Base-by-base conservation (phyloP, 2,113 vertebrate species). In the Sylvilagus bachmani region DNA sequence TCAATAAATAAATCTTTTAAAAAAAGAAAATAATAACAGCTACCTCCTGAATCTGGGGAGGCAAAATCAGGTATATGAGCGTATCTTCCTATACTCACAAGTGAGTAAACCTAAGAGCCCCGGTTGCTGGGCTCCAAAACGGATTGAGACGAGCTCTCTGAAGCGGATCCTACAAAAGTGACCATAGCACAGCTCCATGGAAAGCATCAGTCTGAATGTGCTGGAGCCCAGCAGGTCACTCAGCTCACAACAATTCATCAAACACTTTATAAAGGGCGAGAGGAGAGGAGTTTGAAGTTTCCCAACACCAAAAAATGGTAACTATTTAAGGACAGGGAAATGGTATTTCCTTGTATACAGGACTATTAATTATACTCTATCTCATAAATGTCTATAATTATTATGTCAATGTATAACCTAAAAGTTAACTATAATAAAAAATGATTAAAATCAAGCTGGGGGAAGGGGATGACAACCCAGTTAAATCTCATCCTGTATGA, bases 401-500 rank as follows among this genome's bases (percentile, higher is more conserved):
- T 29, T 12, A 24, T 27, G 10, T 75, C 24, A 49, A 58, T 77
- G 36, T 36, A 12, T 29, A 69, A 49, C 13, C 5, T 53, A 19
- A 89, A 77, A 69, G 49, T 36, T 25, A 53, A 75, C 29, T 81
- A 77, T 1, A 24, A 31, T 61, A 93, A 70, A 70, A 27, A 21
- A 21, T 66, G 13, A 44, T 29, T 33, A 49, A 13, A 66, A 55
- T 66, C 73, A 19, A 0, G 7, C 44, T 44, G 44, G 44, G 44
- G 44, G 44, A 6, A 44, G 44, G 44, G 44, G 44, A 44, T 44
- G 44, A 8, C 44, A 44, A 44, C 44, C 44, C 9, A n/a, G 31
- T 16, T 16, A 33, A 69, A n/a, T 71, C 17, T 8, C 5, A 16
- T 1, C 0, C 33, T 89, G 44, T 17, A 11, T 0, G 31, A 24